These are phyloP conservation scores for Glyphotaelius pellucidus DNA, from an alignment of 2,888 invertebrate species.

Conservation along the genomic window DNA sequence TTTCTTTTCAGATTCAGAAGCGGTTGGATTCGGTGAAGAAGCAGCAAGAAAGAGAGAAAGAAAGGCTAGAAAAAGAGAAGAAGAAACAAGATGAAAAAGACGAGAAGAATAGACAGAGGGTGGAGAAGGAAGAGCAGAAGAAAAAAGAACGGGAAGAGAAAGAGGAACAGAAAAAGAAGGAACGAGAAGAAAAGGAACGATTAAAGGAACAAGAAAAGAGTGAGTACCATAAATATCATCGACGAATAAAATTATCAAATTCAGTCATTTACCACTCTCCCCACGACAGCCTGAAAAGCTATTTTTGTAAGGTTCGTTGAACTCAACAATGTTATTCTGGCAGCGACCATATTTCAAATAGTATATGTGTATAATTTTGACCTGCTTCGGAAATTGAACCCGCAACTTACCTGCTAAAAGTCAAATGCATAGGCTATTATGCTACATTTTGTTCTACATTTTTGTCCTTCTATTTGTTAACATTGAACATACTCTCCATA, in stretches of 20 bases:
- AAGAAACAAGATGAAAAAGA: slow-evolving; percentile 70
- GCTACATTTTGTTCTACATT: not conserved
- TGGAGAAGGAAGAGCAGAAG: slow-evolving; percentile 68
- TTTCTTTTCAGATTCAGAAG: slow-evolving; percentile 71
- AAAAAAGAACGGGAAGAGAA: slow-evolving; percentile 67
- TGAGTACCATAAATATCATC: slow-evolving; percentile 68
- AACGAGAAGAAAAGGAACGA: slow-evolving; percentile 67
- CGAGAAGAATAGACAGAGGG: slow-evolving; percentile 68
- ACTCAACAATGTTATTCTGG: not conserved
- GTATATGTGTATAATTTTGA: not conserved
- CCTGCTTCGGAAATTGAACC: not conserved
- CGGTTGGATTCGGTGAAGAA: slow-evolving; percentile 78
- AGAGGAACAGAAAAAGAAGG: slow-evolving; percentile 67
- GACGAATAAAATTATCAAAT: not conserved
- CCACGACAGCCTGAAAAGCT: too few relatives aligned
- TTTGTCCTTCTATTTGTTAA: not conserved
- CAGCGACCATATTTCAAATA: not conserved
- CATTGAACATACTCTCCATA: not conserved
- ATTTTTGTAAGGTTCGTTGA: not conserved
- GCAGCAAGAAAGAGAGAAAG: slow-evolving; percentile 76
- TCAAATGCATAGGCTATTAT: not conserved
- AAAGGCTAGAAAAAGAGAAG: slow-evolving; percentile 75
- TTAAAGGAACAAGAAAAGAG: slow-evolving; percentile 70
- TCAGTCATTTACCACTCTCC: not conserved
- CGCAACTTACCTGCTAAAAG: not conserved